Percentiles rank a stretch among this genome's conserved stretches.
Conservation (phyloP, 1,140 invertebrate genomes). For the Lordiphosa collinella region DNA sequence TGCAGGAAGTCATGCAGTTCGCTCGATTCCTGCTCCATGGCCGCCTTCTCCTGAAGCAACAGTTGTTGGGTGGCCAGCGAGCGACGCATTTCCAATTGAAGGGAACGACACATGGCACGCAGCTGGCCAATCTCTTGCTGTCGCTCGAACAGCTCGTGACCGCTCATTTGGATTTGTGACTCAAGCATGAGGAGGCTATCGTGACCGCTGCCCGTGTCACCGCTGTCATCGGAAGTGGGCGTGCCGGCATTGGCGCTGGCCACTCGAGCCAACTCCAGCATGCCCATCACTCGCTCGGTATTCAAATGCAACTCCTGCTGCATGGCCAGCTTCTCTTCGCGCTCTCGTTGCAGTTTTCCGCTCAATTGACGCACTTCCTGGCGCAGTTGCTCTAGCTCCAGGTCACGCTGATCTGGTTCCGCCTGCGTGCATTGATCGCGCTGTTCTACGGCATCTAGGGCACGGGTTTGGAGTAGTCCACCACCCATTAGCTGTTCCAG, state of each 20-base stretch:
- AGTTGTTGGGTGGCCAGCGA: slow-evolving; percentile 83
- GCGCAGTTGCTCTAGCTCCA: slow-evolving; percentile 83
- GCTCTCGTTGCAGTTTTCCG: slow-evolving; percentile 82
- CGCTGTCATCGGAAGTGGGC: slow-evolving; percentile 81
- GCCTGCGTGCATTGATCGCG: slow-evolving; percentile 84
- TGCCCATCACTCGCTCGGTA: slow-evolving; percentile 85
- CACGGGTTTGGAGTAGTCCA: slow-evolving; percentile 78
- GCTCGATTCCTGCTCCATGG: slow-evolving; percentile 85
- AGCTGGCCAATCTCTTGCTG: slow-evolving; percentile 88
- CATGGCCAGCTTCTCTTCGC: slow-evolving; percentile 85
- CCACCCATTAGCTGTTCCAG: slow-evolving; percentile 85
- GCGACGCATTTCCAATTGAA: slow-evolving; percentile 82
- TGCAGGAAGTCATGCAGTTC: slow-evolving; percentile 90
- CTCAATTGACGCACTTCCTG: slow-evolving; percentile 81
- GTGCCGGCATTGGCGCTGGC: slow-evolving; percentile 67
- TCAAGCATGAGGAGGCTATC: slow-evolving; percentile 88
- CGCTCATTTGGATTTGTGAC: slow-evolving; percentile 86
- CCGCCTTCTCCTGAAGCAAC: slow-evolving; percentile 86
- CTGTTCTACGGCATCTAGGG: slow-evolving; percentile 80
- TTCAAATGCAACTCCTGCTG: slow-evolving; percentile 87
- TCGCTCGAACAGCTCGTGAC: slow-evolving; percentile 86
- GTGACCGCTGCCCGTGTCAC: slow-evolving; percentile 80
- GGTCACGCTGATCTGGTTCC: slow-evolving; percentile 82
- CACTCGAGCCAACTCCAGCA: slow-evolving; percentile 81
- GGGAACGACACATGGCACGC: slow-evolving; percentile 83